phyloP scores from a whole-genome alignment of 2,888 invertebrate species.

The Vannuccia rotundouncinata region DNA sequence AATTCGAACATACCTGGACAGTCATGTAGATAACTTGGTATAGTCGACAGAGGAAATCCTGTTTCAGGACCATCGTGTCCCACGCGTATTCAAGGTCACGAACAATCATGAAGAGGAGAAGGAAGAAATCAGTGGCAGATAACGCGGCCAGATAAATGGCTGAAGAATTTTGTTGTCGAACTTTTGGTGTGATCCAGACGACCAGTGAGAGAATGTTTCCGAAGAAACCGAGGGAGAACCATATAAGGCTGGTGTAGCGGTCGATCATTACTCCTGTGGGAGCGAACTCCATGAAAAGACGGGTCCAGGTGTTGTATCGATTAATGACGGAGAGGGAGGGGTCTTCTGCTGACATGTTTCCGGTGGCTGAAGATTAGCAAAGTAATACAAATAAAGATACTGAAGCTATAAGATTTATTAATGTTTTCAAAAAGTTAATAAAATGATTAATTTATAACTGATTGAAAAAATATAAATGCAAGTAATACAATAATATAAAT shows the following conservation, averaged over 20 bases:
- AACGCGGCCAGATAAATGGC: constrained; percentile 53
- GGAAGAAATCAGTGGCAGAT: constrained; percentile 48
- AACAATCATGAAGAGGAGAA: constrained; percentile 49
- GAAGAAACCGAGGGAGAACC: constrained; percentile 51
- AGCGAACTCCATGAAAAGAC: constrained; percentile 42
- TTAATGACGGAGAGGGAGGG: not conserved
- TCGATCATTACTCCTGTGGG: constrained; percentile 48
- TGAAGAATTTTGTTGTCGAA: constrained; percentile 52
- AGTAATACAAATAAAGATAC: no score
- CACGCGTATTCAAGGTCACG: constrained; percentile 52
- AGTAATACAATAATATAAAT: no score
- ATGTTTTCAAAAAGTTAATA: no score
- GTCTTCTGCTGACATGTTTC: not conserved
- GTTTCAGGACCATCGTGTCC: constrained; percentile 45
- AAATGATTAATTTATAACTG: no score
- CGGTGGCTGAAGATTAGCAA: no score
- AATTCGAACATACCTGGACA: no score
- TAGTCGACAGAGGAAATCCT: constrained; percentile 46
- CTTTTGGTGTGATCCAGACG: constrained; percentile 50
- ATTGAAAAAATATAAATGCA: no score
- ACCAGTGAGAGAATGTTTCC: constrained; percentile 51
- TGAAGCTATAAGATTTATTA: no score
- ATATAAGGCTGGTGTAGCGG: constrained; percentile 49
- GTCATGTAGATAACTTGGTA: constrained; percentile 48
- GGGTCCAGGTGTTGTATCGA: not conserved